Evolutionary conservation across 2,797 vertebrate genomes (phyloP), one percentile per base, ranked within the genome.

Genomic region (Hyperoplus lanceolatus): DNA sequence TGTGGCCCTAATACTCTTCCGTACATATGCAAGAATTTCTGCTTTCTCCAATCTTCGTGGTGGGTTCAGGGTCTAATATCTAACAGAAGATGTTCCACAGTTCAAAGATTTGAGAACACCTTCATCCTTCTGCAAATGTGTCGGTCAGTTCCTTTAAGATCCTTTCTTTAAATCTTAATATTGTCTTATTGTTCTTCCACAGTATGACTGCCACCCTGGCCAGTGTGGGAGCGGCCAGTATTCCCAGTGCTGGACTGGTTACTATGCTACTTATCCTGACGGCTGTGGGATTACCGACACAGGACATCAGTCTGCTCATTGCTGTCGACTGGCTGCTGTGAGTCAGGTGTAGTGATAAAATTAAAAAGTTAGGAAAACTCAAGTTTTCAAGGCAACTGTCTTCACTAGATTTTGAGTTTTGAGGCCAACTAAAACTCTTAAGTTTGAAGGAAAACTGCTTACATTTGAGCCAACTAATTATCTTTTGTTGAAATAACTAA

Each of bases 181-280:
- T 18, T 55, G 1, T 71, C 21, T 16, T n/a, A 11, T 64, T 6
- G 56, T 14, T 63, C 50, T 46, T 74, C 53, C 46, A 0, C 86
- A 97, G 96, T 72, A 95, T 97, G 94, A 96, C 96, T 0, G 96
- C 96, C 62, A 97, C 96, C 0, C 89, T 97, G 83, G 96, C 96
- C 80, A 97, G 96, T 66, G 95, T 97, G 0, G 96, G 96, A 29
- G 96, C 96, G 0, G 96, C 96, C 80, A 96, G 96, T 72, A 96
- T 97, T 86, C 96, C 96, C 82, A 97, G 96, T 39, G 96, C 96
- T 1, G 96, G 96, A 50, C 93, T 97, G 81, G 96, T 96, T 38
- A 97, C 96, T 65, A 96, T 96, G 96, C 89, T 97, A 50, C 93
- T 96, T 63, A 96, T 97, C 84, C 89, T 97, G 80, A 96, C 96